Evolutionary conservation across 1,140 invertebrate genomes (phyloP), one percentile per base, ranked within the genome.

Genomic region (Anoplophora glabripennis): DNA sequence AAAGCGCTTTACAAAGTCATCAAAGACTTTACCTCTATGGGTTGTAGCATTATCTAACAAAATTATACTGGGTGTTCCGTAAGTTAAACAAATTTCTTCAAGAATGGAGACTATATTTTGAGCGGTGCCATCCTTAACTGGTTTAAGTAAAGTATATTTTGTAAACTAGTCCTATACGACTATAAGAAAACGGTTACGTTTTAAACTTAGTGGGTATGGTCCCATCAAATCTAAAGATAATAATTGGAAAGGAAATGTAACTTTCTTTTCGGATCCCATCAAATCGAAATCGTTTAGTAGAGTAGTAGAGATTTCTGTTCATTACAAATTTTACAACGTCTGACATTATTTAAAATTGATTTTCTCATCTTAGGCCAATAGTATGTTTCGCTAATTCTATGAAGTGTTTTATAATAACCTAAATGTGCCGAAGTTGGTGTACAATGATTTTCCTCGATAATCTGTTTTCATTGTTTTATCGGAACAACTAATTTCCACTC

Each of bases 11-110:
- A 68, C 34, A n/a, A 68, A 55, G 8, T 56, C 45, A 17, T 63
- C 37, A 33, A 72, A 69, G 8, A 64, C 37, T 12, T 40, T 38
- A 3, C 61, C 57, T 34, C 49, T 63, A 48, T 67, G 70, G 42
- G 71, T 67, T 3, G 34, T 14, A 1, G 58, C 69, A 37, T 70
- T 71, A 41, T 73, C 66, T 7, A 47, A 63, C 2, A 68, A 40
- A 9, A 69, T 28, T 3, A 47, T 56, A 21, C 65, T 51, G 11
- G 65, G 69, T 1, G 63, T 37, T 3, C 68, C 64, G 34, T 57
- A 67, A 21, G 52, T 59, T 17, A 59, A 44, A 51, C 63, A 63
- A 1, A 66, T 18, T 9, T 55, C 9, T 4, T 57, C n/a, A 52
- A 61, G 12, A 7, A 63, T 5, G 46, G 52, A 53, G 5, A 58